Evolutionary conservation across 1,140 invertebrate species (phyloP).

Genomic region (Diorhabda sublineata): DNA sequence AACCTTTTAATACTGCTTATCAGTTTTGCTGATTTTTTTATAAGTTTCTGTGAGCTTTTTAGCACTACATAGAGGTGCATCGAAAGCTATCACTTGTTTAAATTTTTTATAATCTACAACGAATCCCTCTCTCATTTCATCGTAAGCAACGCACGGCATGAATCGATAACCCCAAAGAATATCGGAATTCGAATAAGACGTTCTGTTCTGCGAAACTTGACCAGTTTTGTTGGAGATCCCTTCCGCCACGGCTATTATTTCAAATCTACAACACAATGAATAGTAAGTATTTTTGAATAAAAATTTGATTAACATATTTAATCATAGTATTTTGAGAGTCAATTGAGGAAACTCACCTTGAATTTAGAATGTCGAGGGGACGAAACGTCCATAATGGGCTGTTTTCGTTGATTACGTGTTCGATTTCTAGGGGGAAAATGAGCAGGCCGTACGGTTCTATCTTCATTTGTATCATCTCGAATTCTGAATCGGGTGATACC

Average conservation of each 20-base stretch:
- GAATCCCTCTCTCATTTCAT: conserved; percentile 24
- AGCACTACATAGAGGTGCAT: conserved; percentile 88
- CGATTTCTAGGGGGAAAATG: conserved; percentile 60
- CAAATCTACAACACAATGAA: conserved; percentile 57
- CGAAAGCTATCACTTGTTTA: conserved; percentile 85
- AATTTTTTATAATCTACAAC: conserved; percentile 65
- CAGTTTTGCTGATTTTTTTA: no score
- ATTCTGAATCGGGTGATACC: conserved; percentile 22
- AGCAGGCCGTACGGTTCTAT: conserved; percentile 48
- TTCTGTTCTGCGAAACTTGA: conserved; percentile 67
- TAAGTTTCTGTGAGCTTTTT: conserved; percentile 27
- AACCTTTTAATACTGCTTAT: no score
- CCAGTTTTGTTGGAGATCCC: conserved; percentile 77
- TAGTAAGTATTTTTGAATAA: no score
- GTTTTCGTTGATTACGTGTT: conserved; percentile 56
- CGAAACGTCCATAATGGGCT: conserved; percentile 56
- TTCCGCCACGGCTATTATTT: conserved; percentile 81
- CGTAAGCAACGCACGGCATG: conserved; percentile 44
- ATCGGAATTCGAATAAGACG: conserved; percentile 77
- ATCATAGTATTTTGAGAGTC: no score
- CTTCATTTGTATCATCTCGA: conserved; percentile 34
- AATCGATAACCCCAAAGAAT: conserved; percentile 84
- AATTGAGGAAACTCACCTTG: conserved; percentile 19
- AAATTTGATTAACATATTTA: no score
- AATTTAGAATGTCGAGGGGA: conserved; percentile 46